These are phyloP conservation scores for Drosophila grimshawi DNA, from an alignment of 1,140 invertebrate species.

Conservation along the genomic window DNA sequence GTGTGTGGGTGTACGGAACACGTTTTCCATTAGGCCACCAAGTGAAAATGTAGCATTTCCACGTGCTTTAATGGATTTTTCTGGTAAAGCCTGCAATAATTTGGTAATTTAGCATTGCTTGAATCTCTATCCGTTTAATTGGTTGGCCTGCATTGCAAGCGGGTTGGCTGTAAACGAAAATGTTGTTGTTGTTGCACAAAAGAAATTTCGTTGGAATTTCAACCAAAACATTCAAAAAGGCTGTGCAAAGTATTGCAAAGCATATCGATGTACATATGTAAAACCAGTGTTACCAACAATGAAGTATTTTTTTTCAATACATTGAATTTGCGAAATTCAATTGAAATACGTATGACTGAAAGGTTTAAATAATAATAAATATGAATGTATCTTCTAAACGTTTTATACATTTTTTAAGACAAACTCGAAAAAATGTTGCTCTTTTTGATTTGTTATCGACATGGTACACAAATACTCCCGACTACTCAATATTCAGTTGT, in stretches of 20 bases:
- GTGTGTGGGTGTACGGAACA: slow-evolving; percentile 25
- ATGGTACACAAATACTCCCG: neutral
- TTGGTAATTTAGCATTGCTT: slow-evolving; percentile 15
- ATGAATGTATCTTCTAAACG: neutral
- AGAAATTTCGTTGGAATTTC: neutral
- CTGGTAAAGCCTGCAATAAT: slow-evolving; percentile 59
- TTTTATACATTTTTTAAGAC: slow-evolving; percentile 1
- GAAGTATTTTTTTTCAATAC: too few species aligned
- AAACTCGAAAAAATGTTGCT: slow-evolving; percentile 3
- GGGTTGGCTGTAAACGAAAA: slow-evolving; percentile 17
- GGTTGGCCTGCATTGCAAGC: slow-evolving; percentile 38
- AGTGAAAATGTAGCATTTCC: slow-evolving; percentile 63
- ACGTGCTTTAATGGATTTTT: slow-evolving; percentile 77
- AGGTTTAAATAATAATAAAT: neutral
- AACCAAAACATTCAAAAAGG: too few species aligned
- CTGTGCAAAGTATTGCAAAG: too few species aligned
- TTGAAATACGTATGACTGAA: neutral
- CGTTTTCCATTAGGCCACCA: slow-evolving; percentile 62
- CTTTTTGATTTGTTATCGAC: slow-evolving; percentile 15
- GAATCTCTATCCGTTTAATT: slow-evolving; percentile 33
- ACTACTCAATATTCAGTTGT: slow-evolving; percentile 14
- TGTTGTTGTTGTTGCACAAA: neutral
- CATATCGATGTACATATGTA: too few species aligned
- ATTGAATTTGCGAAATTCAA: too few species aligned
- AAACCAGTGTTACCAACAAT: too few species aligned